phyloP scores from a whole-genome alignment of 1,140 invertebrate species.

The Drosophila lowei region DNA sequence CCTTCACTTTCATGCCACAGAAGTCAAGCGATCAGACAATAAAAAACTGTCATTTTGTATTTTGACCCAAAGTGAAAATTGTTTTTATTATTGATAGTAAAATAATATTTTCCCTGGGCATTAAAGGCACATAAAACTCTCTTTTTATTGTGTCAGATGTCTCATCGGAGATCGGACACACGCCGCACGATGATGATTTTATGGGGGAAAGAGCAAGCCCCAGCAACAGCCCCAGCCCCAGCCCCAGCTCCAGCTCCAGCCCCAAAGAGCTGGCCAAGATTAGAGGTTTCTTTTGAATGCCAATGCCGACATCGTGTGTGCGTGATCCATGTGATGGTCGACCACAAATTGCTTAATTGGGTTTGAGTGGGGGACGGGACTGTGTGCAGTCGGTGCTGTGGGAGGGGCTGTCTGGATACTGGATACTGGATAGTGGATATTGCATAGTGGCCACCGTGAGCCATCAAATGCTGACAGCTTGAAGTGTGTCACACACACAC shows the following conservation, averaged over 20 bases:
- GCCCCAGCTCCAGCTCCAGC: not conserved
- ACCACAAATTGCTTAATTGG: constrained; percentile 53
- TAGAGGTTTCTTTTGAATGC: constrained; percentile 21
- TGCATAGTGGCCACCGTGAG: constrained; percentile 34
- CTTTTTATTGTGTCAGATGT: not conserved
- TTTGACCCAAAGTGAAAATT: constrained; percentile 49
- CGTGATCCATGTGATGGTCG: constrained; percentile 39
- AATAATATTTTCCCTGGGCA: constrained; percentile 40
- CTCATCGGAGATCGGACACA: too few species aligned
- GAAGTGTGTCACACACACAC: constrained; percentile 42
- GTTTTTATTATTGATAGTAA: constrained; percentile 41
- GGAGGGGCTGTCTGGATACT: not conserved
- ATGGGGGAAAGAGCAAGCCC: too few species aligned
- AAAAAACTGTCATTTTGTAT: constrained; percentile 40
- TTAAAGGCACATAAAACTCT: constrained; percentile 14
- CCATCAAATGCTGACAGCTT: constrained; percentile 50
- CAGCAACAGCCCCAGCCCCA: too few species aligned
- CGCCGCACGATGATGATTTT: too few species aligned
- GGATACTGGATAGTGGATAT: constrained; percentile 9
- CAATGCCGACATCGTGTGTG: constrained; percentile 22
- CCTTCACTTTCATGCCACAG: constrained; percentile 29
- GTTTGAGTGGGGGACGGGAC: constrained; percentile 16
- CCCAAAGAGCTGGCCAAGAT: constrained; percentile 30
- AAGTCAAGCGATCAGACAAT: constrained; percentile 43
- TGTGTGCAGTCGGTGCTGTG: not conserved